These are phyloP conservation scores for Limenitis camilla DNA, from an alignment of 2,888 invertebrate species.

Conservation along the genomic window DNA sequence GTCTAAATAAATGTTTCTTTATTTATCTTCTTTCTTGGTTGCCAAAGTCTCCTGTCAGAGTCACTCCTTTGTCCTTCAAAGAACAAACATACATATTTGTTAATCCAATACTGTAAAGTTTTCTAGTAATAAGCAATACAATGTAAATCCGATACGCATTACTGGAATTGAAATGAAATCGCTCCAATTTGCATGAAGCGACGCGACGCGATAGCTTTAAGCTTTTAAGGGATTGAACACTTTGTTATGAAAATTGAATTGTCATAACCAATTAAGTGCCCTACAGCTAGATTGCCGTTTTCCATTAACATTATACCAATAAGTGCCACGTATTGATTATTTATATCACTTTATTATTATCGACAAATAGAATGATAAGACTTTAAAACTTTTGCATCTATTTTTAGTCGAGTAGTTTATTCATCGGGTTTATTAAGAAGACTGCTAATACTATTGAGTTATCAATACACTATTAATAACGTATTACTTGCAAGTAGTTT, in stretches of 20 bases:
- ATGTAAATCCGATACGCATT: conserved; percentile 20
- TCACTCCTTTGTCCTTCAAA: background rate
- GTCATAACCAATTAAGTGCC: conserved; percentile 2
- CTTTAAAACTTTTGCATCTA: too few relatives aligned
- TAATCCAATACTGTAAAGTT: background rate
- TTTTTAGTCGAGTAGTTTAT: too few relatives aligned
- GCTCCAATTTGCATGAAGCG: conserved; percentile 17
- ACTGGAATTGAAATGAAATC: conserved; percentile 23
- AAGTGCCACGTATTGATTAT: background rate
- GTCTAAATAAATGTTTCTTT: too few relatives aligned
- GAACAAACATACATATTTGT: background rate
- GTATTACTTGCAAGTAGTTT: too few relatives aligned
- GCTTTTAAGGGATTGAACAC: conserved; percentile 14
- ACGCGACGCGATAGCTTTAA: conserved; percentile 12
- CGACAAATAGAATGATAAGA: too few relatives aligned
- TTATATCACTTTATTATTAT: background rate
- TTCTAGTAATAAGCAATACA: conserved; percentile 13
- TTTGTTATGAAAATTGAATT: conserved; percentile 5
- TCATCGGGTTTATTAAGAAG: too few relatives aligned
- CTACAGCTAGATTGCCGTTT: background rate
- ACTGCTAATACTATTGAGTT: too few relatives aligned
- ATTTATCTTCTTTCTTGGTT: too few relatives aligned
- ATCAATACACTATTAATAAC: too few relatives aligned
- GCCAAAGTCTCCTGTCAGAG: background rate
- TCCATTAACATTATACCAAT: background rate